These are phyloP conservation scores for Labeo calbasu DNA, from an alignment of 2,797 vertebrate genomes.

Conservation along the genomic window DNA sequence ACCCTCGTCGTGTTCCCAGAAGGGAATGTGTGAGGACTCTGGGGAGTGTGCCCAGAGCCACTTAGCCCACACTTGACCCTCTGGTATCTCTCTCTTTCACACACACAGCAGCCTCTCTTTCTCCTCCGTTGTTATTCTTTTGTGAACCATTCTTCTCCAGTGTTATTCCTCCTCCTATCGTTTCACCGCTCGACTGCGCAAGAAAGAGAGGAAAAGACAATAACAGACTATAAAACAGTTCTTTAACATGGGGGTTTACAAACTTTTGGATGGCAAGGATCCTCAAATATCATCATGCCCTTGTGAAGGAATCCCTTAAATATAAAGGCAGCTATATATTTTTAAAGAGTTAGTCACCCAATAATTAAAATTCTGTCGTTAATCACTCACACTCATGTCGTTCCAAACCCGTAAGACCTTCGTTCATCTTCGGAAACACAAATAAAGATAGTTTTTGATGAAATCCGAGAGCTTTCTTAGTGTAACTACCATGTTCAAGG, in stretches of 20 bases:
- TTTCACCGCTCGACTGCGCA: not conserved
- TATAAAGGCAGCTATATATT: not conserved
- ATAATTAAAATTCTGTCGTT: too few relatives aligned
- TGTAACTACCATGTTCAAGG: too few relatives aligned
- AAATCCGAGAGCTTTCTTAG: too few relatives aligned
- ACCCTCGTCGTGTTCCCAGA: slow-evolving; percentile 27
- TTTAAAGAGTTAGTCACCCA: not conserved
- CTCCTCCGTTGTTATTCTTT: slow-evolving; percentile 18
- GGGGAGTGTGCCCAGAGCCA: slow-evolving; percentile 42
- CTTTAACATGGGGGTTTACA: slow-evolving; percentile 39
- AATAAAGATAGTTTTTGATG: too few relatives aligned
- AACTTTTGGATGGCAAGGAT: not conserved
- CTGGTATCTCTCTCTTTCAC: slow-evolving; percentile 57
- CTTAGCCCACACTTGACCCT: slow-evolving; percentile 60
- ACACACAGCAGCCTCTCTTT: slow-evolving; percentile 14
- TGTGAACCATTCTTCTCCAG: slow-evolving; percentile 25
- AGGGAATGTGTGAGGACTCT: slow-evolving; percentile 45
- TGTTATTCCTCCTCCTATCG: not conserved
- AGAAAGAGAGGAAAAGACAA: slow-evolving; percentile 2
- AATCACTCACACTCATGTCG: too few relatives aligned
- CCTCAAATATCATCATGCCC: not conserved
- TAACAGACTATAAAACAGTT: slow-evolving; percentile 50
- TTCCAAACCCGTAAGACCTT: too few relatives aligned
- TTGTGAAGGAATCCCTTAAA: not conserved
- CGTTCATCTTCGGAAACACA: too few relatives aligned